Base-by-base conservation (phyloP, 2,888 invertebrate species). In the Galerucella calmariensis region DNA sequence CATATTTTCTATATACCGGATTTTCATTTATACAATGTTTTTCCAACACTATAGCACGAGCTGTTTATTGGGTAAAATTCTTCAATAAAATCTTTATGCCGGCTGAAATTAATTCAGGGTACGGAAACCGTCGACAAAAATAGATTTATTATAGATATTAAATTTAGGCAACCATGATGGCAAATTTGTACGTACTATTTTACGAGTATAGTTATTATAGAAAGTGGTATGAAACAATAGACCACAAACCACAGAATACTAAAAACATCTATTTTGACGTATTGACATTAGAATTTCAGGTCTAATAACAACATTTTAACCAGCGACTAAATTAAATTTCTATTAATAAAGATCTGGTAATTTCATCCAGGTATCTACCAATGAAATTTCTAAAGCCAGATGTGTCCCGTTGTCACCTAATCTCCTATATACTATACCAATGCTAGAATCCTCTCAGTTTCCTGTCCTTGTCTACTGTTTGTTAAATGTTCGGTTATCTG, bases 401-500 rank as follows among this genome's bases (percentile, higher is more conserved):
- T 14, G 12, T 27, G 59, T 61, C 27, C 35, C 59, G 51, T 69
- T 69, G 69, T 69, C 61, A 69, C 20, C 27, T 65, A 65, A 65
- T 65, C 63, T 20, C 20, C 10, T n/a, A 27, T 14, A 61, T 14
- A 61, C n/a, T 62, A 35, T 58, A 1, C 16, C 35, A 10, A 56
- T 67, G 35, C 24, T 68, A 16, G 69, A n/a, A 69, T 48, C 24
- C 68, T 61, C 48, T 61, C 48, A 14, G 16, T 44, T 44, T 61
- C 61, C 48, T 46, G 24, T 46, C 63, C 20, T 46, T 46, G 63
- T 65, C 41, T 41, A 41, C 62, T 65, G 61, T 69, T 68, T 68
- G 62, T 61, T 61, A 65, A 69, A 63, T 16, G 73, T 73, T 68
- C 73, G 44, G 72, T 67, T 72, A 72, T 62, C 72, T 71, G 56